Conservation (phyloP, 1,140 invertebrate species). For the Drosophila dunni region DNA sequence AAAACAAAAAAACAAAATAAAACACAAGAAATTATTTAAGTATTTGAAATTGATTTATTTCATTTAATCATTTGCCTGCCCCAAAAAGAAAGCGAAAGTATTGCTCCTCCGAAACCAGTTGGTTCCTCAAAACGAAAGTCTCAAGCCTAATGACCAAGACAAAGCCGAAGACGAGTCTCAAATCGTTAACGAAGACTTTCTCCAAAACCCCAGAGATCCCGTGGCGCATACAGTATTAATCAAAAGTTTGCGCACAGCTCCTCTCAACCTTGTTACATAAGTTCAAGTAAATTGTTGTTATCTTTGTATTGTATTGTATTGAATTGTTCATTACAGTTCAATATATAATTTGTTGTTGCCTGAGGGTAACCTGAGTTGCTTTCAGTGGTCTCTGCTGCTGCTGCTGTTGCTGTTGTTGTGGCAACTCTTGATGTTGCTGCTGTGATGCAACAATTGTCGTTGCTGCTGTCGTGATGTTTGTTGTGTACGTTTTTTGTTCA, state of each 20-base stretch:
- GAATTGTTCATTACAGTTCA: constrained; percentile 65
- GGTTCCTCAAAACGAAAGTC: constrained; percentile 54
- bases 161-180: constrained; percentile 9
- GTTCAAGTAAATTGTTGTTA: constrained; percentile 6
- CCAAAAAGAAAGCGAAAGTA: constrained; percentile 62
- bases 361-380: constrained; percentile 57
- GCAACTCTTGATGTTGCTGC: constrained; percentile 33
- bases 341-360: constrained; percentile 41
- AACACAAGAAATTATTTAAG: constrained; percentile 53
- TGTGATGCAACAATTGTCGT: constrained; percentile 40
- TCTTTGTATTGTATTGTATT: constrained; percentile 30
- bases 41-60: constrained; percentile 44
- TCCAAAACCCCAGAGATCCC: constrained; percentile 54
- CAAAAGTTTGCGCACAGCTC: constrained; percentile 57
- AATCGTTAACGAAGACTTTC: constrained; percentile 52
- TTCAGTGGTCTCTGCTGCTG: constrained; percentile 19
- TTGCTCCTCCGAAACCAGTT: constrained; percentile 59
- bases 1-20: constrained; percentile 39
- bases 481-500: constrained; percentile 73
- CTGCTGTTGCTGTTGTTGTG: constrained; percentile 21
- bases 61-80: background rate
- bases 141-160: constrained; percentile 23
- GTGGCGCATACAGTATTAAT: constrained; percentile 74
- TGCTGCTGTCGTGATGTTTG: constrained; percentile 42
- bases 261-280: constrained; percentile 79